Conservation (phyloP, 2,797 vertebrate species). For the Takifugu rubripes region DNA sequence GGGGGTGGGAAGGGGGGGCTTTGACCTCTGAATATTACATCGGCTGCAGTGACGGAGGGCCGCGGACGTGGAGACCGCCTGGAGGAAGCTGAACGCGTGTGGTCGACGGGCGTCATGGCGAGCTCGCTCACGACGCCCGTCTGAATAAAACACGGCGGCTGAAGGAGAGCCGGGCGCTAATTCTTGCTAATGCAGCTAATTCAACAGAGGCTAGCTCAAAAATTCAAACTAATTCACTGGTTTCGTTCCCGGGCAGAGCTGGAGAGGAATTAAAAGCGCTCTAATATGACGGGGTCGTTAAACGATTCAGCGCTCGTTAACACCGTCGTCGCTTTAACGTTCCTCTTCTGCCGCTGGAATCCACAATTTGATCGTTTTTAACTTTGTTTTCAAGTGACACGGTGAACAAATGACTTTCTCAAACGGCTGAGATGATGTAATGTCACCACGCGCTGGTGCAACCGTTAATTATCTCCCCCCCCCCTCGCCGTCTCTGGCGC, state of each 20-base stretch:
- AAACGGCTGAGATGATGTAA: slow-evolving; percentile 13
- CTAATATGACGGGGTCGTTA: slow-evolving; percentile 27
- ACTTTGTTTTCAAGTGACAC: slow-evolving; percentile 38
- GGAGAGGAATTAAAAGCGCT: slow-evolving; percentile 37
- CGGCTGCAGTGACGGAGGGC: slow-evolving; percentile 34
- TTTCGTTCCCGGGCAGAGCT: too few relatives aligned
- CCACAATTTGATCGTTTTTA: slow-evolving; percentile 24
- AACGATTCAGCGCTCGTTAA: slow-evolving; percentile 32
- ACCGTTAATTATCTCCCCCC: slow-evolving; percentile 48
- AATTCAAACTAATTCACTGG: slow-evolving; percentile 9
- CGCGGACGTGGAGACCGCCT: too few relatives aligned
- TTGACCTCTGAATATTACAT: slow-evolving; percentile 62
- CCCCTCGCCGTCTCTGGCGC: slow-evolving; percentile 31
- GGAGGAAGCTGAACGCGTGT: slow-evolving; percentile 4
- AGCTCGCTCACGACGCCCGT: too few relatives aligned
- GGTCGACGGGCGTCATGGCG: not conserved
- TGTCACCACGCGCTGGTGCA: slow-evolving; percentile 21
- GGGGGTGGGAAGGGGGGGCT: slow-evolving; percentile 19
- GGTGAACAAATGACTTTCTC: slow-evolving; percentile 33
- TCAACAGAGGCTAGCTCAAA: too few relatives aligned
- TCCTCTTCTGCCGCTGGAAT: not conserved
- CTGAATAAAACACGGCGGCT: slow-evolving; percentile 24
- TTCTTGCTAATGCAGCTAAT: not conserved
- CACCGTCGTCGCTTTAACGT: slow-evolving; percentile 20
- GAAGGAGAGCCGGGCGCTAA: not conserved